Evolutionary conservation across 2,888 invertebrate genomes (phyloP).

Genomic region (Imbricaverruca yamaguchii): DNA sequence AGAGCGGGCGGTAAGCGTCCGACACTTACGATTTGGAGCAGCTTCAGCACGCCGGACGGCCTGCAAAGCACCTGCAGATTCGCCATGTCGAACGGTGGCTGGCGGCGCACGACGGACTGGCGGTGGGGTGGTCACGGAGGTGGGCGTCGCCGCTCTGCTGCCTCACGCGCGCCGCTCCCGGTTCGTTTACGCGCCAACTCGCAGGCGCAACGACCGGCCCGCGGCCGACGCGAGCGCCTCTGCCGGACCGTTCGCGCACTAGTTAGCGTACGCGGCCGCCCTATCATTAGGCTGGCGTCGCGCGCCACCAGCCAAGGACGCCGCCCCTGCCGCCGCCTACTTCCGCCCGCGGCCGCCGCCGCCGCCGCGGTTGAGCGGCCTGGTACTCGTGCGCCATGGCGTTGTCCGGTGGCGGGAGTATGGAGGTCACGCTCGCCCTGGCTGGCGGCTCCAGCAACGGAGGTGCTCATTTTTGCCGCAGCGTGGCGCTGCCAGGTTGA

Average conservation of each 20-base stretch:
- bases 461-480: no score
- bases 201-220: background rate
- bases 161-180: background rate
- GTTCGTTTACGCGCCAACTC: background rate
- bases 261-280: no score
- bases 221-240: background rate
- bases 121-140: background rate
- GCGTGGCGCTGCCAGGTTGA: no score
- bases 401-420: no score
- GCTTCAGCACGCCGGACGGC: background rate
- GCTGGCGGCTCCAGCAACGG: no score
- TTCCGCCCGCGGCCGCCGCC: no score
- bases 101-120: background rate
- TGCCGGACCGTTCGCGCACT: background rate
- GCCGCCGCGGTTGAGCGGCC: no score
- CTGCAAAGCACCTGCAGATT: background rate
- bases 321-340: no score
- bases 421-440: no score
- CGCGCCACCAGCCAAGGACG: no score
- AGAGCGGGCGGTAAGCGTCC: background rate
- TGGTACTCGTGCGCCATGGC: no score
- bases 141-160: background rate
- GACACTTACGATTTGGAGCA: background rate
- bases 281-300: no score
- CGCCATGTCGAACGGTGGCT: background rate